Evolutionary conservation across 2,113 vertebrate genomes (phyloP).

Genomic region (Saccopteryx bilineata): DNA sequence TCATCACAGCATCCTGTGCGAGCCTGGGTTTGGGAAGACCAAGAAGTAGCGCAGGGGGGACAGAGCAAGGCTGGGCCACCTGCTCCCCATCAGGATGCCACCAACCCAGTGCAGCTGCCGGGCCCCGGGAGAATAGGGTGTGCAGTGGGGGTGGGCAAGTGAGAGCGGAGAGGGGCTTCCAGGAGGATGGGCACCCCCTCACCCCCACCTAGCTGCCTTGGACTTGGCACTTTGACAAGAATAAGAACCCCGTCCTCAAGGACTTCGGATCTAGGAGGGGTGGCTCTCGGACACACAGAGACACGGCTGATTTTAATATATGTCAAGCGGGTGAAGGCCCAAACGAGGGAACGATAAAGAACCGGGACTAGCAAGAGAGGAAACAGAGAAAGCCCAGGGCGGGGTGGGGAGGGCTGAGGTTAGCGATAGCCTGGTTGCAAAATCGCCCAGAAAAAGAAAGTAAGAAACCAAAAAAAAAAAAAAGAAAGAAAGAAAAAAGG

Average conservation of each 20-base stretch:
- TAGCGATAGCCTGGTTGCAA: neutral
- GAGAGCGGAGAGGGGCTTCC: neutral
- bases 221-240: neutral
- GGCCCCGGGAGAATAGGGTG: neutral
- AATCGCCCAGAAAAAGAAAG: neutral
- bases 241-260: neutral
- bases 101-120: neutral
- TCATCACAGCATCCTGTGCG: neutral
- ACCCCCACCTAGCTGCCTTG: neutral
- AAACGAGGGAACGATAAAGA: neutral
- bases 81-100: constrained; percentile 52
- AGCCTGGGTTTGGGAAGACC: constrained; percentile 54
- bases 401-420: neutral
- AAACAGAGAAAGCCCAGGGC: neutral
- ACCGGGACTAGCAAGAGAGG: neutral
- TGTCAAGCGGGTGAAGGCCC: fast-evolving
- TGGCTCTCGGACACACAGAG: neutral
- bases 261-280: neutral
- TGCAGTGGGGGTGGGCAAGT: fast-evolving
- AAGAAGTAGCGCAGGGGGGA: neutral
- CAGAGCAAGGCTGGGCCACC: constrained; percentile 8
- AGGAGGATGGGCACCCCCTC: neutral
- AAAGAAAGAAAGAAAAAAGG: neutral
- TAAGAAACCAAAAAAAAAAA: too few species aligned
- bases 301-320: neutral